Conservation (phyloP, 2,797 vertebrate genomes). For the Spinus pinus region DNA sequence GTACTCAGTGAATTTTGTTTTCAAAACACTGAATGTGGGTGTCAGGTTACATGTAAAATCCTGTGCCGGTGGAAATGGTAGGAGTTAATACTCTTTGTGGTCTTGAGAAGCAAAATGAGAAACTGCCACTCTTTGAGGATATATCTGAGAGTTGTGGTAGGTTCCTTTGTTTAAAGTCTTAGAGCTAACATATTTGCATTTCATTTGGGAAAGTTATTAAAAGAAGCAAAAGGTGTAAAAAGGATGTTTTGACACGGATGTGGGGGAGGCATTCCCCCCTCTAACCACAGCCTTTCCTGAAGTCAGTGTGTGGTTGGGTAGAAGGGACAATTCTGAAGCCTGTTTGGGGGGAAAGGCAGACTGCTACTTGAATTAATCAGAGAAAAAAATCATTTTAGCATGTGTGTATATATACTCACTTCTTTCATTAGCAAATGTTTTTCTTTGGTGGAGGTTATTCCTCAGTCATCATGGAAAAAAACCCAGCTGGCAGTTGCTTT, state of each 20-base stretch:
- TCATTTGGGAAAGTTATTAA: neutral
- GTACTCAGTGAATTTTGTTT: neutral
- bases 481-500: neutral
- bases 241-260: rapidly evolving
- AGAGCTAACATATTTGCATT: neutral
- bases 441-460: neutral
- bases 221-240: neutral
- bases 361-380: neutral
- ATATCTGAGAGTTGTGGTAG: neutral
- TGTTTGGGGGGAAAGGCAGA: neutral
- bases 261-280: neutral
- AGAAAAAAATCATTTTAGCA: neutral
- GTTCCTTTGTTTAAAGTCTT: neutral
- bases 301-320: neutral
- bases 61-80: neutral
- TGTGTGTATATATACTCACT: neutral
- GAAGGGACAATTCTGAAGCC: neutral
- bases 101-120: neutral
- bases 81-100: neutral
- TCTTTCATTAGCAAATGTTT: neutral
- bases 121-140: neutral
- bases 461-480: neutral
- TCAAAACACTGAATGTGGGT: neutral
- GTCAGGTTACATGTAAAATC: neutral
- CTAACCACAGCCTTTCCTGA: neutral